A percentile compares a stretch with the other conserved stretches of the same genome.
Conservation (phyloP, 1,140 invertebrate genomes). For the Brachystomella parvula region DNA sequence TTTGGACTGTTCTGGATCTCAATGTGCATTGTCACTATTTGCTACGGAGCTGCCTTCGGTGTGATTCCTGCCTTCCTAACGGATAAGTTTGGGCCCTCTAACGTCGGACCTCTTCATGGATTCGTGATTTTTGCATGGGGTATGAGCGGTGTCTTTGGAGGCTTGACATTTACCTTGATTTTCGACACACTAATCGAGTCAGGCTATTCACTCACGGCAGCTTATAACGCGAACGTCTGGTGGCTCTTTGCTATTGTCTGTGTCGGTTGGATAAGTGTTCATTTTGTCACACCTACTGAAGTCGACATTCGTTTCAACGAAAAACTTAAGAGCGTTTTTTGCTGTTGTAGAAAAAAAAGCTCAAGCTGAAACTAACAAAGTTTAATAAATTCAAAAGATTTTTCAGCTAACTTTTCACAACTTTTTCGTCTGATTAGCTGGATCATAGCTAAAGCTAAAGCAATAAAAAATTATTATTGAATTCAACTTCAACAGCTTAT, state of each 20-base stretch:
- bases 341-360: too few species aligned
- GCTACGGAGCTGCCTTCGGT: constrained; percentile 32
- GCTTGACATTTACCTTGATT: constrained; percentile 26
- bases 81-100: constrained; percentile 29
- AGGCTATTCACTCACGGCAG: constrained; percentile 5
- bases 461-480: too few species aligned
- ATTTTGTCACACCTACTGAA: constrained; percentile 19
- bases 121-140: constrained; percentile 32
- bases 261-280: constrained; percentile 15
- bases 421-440: too few species aligned
- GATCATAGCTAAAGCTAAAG: too few species aligned
- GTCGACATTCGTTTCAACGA: constrained; percentile 7
- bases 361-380: too few species aligned
- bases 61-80: constrained; percentile 33
- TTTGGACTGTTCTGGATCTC: constrained; percentile 26
- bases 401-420: too few species aligned
- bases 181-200: constrained; percentile 14
- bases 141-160: constrained; percentile 29
- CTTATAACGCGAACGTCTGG: constrained; percentile 30
- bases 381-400: too few species aligned
- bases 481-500: too few species aligned
- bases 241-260: constrained; percentile 27
- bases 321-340: not conserved
- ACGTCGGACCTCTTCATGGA: constrained; percentile 32
- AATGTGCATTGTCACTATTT: constrained; percentile 25